phyloP scores from a whole-genome alignment of 1,140 invertebrate genomes.

The Teleogryllus occipitalis region DNA sequence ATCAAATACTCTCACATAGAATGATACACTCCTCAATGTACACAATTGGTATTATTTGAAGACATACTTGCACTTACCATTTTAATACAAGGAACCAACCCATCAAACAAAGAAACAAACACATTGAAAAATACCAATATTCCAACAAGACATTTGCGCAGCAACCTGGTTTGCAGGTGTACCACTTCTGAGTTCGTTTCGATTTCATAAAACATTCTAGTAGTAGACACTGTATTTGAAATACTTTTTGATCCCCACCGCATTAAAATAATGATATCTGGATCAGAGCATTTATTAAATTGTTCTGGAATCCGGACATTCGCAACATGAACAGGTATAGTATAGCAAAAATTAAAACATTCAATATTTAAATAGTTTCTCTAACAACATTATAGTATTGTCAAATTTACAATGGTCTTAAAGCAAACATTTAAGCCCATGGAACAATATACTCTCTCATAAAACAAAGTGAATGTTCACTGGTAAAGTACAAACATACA shows the following conservation, averaged over 20 bases:
- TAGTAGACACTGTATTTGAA: no score
- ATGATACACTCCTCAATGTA: not conserved
- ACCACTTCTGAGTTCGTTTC: no score
- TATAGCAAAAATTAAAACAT: not conserved
- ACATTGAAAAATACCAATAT: slow-evolving; percentile 2
- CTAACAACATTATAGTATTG: not conserved
- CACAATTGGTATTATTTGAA: not conserved
- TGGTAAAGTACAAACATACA: not conserved
- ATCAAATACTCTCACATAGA: not conserved
- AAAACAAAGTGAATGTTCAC: not conserved
- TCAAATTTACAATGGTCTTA: not conserved
- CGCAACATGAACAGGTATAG: not conserved
- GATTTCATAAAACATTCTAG: no score
- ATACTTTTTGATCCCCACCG: not conserved
- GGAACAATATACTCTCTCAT: not conserved
- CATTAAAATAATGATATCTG: not conserved
- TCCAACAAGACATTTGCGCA: not conserved
- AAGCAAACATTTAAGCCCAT: not conserved
- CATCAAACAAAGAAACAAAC: slow-evolving; percentile 1
- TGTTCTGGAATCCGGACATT: not conserved
- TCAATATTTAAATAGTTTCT: not conserved
- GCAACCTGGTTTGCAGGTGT: no score
- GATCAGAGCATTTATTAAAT: not conserved
- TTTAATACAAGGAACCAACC: slow-evolving; percentile 1
- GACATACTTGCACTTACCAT: slow-evolving; percentile 4